phyloP scores from a whole-genome alignment of 2,113 vertebrate genomes.

The Prunella fulvescens region DNA sequence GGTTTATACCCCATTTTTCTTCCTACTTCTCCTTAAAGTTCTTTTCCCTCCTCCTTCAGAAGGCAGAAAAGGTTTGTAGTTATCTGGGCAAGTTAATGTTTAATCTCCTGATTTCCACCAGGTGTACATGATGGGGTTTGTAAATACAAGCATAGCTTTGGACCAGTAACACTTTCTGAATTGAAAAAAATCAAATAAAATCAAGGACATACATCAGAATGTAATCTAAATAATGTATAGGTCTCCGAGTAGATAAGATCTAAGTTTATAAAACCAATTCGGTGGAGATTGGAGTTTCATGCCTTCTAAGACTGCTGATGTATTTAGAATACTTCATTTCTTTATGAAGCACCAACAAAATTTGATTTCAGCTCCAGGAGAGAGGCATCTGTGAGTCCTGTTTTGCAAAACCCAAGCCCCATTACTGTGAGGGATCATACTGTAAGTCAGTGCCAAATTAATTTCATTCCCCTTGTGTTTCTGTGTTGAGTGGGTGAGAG shows the following conservation, averaged over 20 bases:
- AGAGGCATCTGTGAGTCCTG: not conserved
- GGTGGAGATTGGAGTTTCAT: not conserved
- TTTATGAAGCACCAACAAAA: not conserved
- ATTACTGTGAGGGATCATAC: not conserved
- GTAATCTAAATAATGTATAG: not conserved
- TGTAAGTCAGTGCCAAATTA: not conserved
- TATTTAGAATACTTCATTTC: not conserved
- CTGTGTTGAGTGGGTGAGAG: conserved; percentile 43
- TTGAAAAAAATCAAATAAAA: not conserved
- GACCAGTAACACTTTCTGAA: not conserved
- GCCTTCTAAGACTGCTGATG: not conserved
- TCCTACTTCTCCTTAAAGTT: not conserved
- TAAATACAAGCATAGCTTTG: not conserved
- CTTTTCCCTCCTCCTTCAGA: not conserved
- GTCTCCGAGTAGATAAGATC: not conserved
- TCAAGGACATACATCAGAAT: not conserved
- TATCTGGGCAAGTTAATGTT: not conserved
- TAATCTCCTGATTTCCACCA: not conserved
- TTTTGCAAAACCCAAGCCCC: not conserved
- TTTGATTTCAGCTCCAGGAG: not conserved
- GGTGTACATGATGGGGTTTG: not conserved
- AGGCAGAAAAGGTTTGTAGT: not conserved
- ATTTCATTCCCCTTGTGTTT: conserved; percentile 28
- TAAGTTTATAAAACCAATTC: no score
- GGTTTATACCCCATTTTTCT: not conserved